Conservation (phyloP, 23 tunicate genomes). For the Styela clava region DNA sequence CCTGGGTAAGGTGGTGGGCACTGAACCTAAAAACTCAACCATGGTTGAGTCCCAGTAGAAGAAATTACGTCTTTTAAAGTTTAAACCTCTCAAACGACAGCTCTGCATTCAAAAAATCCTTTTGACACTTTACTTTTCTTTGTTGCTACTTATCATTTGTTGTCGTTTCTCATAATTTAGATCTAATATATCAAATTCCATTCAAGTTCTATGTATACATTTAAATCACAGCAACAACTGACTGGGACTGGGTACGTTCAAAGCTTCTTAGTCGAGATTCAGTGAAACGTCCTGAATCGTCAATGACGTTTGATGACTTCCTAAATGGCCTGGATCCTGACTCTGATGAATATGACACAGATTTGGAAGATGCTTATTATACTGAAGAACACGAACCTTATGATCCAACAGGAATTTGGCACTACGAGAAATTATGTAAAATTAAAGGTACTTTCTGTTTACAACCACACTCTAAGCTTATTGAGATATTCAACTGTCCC, state of each 20-base stretch:
- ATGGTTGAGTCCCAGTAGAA: too few species aligned
- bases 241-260: constrained; percentile 74
- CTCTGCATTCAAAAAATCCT: too few species aligned
- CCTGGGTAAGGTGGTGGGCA: too few species aligned
- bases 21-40: too few species aligned
- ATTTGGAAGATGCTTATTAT: constrained; percentile 65
- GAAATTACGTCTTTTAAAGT: too few species aligned
- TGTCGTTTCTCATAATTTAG: too few species aligned
- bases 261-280: constrained; percentile 66
- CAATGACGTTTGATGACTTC: constrained; percentile 68
- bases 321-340: constrained; percentile 50
- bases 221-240: constrained; percentile 36
- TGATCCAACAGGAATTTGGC: constrained; percentile 48
- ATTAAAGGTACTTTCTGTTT: constrained; percentile 29
- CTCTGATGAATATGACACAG: constrained; percentile 90
- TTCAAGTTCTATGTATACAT: too few species aligned
- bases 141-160: too few species aligned
- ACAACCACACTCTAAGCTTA: neutral
- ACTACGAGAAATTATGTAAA: constrained; percentile 39
- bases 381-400: constrained; percentile 2
- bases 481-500: neutral
- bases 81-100: too few species aligned
- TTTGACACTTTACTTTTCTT: too few species aligned
- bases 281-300: constrained; percentile 54
- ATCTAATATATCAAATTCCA: too few species aligned